phyloP scores from a whole-genome alignment of 2,888 invertebrate genomes.

The Latrodectus hesperus region DNA sequence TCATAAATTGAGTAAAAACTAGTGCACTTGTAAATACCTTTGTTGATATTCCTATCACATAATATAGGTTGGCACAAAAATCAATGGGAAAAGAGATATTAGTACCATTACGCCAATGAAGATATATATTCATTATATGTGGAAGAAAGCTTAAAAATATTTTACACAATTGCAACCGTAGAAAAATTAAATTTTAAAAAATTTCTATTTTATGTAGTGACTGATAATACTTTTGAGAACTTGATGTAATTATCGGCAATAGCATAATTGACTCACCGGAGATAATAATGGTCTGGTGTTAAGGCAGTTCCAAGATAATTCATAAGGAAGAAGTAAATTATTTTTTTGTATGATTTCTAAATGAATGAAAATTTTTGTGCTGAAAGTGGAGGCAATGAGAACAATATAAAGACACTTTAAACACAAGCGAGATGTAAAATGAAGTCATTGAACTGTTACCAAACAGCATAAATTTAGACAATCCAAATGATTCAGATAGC shows the following conservation, averaged over 20 bases:
- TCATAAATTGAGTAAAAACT: not conserved
- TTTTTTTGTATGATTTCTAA: no score
- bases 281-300: not conserved
- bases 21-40: not conserved
- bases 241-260: not conserved
- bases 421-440: no score
- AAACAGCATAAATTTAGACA: no score
- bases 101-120: not conserved
- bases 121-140: not conserved
- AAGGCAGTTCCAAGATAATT: conserved; percentile 1
- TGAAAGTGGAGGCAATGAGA: no score
- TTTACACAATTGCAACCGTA: not conserved
- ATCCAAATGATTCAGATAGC: no score
- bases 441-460: no score
- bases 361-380: no score
- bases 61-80: not conserved
- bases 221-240: not conserved
- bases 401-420: no score
- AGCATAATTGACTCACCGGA: not conserved
- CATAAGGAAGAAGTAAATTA: not conserved
- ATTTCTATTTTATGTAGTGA: not conserved
- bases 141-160: not conserved
- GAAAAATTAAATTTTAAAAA: conserved; percentile 1
- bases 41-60: not conserved
- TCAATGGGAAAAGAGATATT: not conserved